phyloP scores from a whole-genome alignment of 2,888 invertebrate genomes.

The Teleiodes luculella region DNA sequence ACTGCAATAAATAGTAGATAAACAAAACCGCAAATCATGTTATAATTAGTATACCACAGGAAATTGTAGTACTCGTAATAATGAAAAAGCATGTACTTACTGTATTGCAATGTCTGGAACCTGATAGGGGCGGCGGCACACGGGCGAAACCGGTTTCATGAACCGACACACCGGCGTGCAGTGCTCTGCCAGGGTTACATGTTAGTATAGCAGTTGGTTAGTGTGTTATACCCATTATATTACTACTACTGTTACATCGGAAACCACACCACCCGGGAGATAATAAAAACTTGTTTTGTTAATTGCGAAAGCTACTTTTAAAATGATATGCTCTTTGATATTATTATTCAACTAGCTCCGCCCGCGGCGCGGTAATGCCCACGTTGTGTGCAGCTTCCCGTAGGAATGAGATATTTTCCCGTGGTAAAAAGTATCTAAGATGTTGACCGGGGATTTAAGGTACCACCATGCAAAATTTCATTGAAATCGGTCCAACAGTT shows the following conservation, averaged over 20 bases:
- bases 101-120: slow-evolving; percentile 73
- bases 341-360: too few relatives aligned
- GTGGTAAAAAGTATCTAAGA: too few relatives aligned
- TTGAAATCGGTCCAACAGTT: too few relatives aligned
- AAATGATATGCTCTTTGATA: too few relatives aligned
- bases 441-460: too few relatives aligned
- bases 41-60: not conserved
- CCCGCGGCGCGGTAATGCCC: too few relatives aligned
- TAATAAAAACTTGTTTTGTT: too few relatives aligned
- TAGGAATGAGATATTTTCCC: too few relatives aligned
- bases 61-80: not conserved
- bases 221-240: slow-evolving; percentile 45
- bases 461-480: too few relatives aligned
- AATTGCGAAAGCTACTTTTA: too few relatives aligned
- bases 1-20: not conserved
- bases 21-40: not conserved
- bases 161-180: slow-evolving; percentile 77
- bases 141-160: slow-evolving; percentile 68
- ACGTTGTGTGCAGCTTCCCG: too few relatives aligned
- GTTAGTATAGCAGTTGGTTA: slow-evolving; percentile 52
- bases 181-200: slow-evolving; percentile 48
- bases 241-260: not conserved
- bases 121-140: slow-evolving; percentile 61
- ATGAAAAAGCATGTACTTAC: slow-evolving; percentile 67
- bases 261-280: too few relatives aligned